These are phyloP conservation scores for Stegophylla sp. DNA, from an alignment of 2,888 invertebrate genomes.

Conservation along the genomic window DNA sequence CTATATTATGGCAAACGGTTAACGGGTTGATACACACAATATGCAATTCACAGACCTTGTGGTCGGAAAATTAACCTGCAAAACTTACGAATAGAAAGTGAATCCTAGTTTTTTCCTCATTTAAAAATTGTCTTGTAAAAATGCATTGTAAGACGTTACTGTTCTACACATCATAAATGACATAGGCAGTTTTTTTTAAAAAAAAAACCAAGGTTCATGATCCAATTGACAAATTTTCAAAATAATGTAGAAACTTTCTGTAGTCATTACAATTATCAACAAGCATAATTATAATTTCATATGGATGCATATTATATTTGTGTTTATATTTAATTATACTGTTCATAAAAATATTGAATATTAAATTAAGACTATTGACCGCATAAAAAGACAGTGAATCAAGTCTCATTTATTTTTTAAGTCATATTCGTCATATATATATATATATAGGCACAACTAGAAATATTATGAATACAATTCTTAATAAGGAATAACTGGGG, in stretches of 20 bases:
- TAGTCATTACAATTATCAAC: neutral
- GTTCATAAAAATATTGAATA: too few species aligned
- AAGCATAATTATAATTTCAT: too few species aligned
- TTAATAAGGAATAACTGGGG: too few species aligned
- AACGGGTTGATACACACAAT: slow-evolving; percentile 4
- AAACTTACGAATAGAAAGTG: slow-evolving; percentile 36
- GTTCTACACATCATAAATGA: neutral
- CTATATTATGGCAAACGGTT: slow-evolving; percentile 15
- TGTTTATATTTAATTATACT: too few species aligned
- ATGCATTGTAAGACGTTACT: neutral
- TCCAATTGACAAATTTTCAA: neutral
- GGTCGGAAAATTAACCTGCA: slow-evolving; percentile 20
- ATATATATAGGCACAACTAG: too few species aligned
- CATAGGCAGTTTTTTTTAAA: neutral
- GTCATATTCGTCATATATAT: too few species aligned
- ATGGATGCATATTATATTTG: too few species aligned
- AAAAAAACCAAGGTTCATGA: neutral
- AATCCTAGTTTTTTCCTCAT: slow-evolving; percentile 5
- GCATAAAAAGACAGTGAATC: too few species aligned
- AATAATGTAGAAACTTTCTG: neutral
- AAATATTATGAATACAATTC: too few species aligned
- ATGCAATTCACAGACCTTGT: slow-evolving; percentile 43
- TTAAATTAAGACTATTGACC: too few species aligned
- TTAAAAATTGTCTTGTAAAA: slow-evolving; percentile 3
- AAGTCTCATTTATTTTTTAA: too few species aligned